Evolutionary conservation across 2,888 invertebrate genomes (phyloP), one percentile per base, ranked within the genome.

Genomic region (Horisme vitalbata): DNA sequence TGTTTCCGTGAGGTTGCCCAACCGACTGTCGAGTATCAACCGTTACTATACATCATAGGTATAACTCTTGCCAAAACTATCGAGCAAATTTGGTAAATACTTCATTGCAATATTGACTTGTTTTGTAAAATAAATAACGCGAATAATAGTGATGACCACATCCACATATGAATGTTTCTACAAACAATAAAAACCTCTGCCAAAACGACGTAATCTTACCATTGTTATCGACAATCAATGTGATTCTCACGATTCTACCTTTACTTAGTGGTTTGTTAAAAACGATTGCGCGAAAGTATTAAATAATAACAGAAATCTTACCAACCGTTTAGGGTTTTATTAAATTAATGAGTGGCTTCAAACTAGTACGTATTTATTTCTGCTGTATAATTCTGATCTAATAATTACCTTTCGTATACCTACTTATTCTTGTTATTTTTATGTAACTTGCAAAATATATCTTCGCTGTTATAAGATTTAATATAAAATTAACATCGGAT

Each of bases 181-280:
- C 46, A 15, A 52, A 49, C 28, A 43, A 39, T 33, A 55, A 58
- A 28, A 55, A 55, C 53, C 49, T 57, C 39, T 56, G 57, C 39
- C 46, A 54, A 47, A 50, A 36, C 37, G 54, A 71, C 60, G 68
- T 71, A 78, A 77, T 64, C 49, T 45, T 55, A 52, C 66, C 54
- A 78, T 79, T 79, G 77, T 79, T 72, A 59, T 60, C 55, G 52
- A 49, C 50, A 50, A 58, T 64, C 55, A 61, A 62, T 65, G 65
- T 49, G 27, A 53, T 75, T 80, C 79, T 55, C 78, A 79, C 67
- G 61, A 68, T 75, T 70, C 71, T 47, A 55, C 64, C 39, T 68
- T 66, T 65, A 70, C 65, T 57, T 53, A 49, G 47, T 49, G 63
- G 66, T 65, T 48, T 63, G 59, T 59, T 59, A 54, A 67, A n/a